Evolutionary conservation across 92 coral and sea anemone species (phyloP).

Genomic region (Desmophyllum pertusum): DNA sequence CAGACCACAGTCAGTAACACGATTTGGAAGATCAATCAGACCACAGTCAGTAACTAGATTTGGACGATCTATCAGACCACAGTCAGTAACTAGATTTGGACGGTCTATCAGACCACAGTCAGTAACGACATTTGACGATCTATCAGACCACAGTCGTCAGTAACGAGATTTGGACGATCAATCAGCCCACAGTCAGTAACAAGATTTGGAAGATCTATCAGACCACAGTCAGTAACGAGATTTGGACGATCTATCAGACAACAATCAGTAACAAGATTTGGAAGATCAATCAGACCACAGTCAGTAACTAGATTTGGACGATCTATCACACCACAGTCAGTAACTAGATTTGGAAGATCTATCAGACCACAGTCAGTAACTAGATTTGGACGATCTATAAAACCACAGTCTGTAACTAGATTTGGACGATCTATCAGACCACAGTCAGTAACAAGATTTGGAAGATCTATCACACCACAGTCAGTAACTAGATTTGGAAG

Average conservation of each 20-base stretch:
- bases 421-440: background rate
- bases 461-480: background rate
- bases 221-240: background rate
- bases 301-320: conserved; percentile 6
- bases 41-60: background rate
- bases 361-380: background rate
- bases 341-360: conserved; percentile 4
- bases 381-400: background rate
- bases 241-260: conserved; percentile 11
- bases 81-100: conserved; percentile 5
- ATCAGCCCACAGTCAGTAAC: background rate
- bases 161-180: conserved; percentile 12
- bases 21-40: background rate
- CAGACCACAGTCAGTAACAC: background rate
- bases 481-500: background rate
- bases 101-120: conserved; percentile 1
- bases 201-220: background rate
- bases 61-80: conserved; percentile 9
- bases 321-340: conserved; percentile 4
- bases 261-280: conserved; percentile 11
- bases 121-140: background rate
- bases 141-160: background rate
- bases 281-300: background rate
- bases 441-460: conserved; percentile 8
- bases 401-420: background rate